These are phyloP conservation scores for Leucosticte australis DNA, from an alignment of 2,113 vertebrate genomes.

Conservation along the genomic window DNA sequence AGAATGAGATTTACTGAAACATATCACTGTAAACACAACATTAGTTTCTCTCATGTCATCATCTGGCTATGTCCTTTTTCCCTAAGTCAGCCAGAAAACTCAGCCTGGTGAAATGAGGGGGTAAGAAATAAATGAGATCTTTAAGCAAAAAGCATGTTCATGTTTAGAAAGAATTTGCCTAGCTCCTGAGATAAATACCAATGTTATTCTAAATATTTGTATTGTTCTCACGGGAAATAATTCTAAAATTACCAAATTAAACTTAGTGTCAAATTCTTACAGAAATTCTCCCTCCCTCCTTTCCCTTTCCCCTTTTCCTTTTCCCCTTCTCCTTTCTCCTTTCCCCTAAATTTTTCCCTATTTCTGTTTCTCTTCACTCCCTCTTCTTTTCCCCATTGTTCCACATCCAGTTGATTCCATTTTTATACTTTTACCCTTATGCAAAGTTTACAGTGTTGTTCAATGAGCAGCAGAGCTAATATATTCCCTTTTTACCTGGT, in stretches of 20 bases:
- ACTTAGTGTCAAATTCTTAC: no score
- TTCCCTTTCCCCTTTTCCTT: no score
- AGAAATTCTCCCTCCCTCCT: neutral
- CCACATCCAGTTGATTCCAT: neutral
- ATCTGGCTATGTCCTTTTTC: neutral
- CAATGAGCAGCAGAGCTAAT: neutral
- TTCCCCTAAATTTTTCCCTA: neutral
- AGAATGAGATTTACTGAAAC: neutral
- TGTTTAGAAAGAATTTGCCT: neutral
- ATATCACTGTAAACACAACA: neutral
- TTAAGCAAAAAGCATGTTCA: neutral
- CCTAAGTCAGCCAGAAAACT: neutral
- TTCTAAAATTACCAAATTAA: neutral
- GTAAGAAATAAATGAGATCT: neutral
- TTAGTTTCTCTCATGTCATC: neutral
- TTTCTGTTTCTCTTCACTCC: neutral
- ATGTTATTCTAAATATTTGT: neutral
- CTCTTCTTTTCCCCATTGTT: neutral
- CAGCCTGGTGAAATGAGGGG: neutral
- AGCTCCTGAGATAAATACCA: neutral
- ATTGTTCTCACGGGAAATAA: neutral
- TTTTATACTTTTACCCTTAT: neutral
- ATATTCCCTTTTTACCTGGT: neutral
- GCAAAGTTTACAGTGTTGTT: neutral
- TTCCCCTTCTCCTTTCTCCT: accelerated